Evolutionary conservation across 2,888 invertebrate genomes (phyloP).

Genomic region (Pinctada fucata): DNA sequence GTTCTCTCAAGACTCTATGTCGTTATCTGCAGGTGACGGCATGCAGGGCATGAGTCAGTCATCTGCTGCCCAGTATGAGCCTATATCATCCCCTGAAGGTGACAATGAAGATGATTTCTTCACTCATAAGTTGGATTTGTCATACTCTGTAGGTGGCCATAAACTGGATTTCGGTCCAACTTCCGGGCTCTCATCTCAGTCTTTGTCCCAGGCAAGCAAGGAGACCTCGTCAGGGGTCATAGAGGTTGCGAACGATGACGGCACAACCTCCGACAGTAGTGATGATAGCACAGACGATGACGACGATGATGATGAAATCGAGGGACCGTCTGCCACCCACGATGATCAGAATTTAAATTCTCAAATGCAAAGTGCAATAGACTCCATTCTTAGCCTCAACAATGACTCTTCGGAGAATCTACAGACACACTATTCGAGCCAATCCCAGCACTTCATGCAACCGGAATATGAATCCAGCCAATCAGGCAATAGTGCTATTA

Average conservation of each 20-base stretch:
- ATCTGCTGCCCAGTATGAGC: constrained; percentile 37
- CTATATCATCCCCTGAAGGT: constrained; percentile 39
- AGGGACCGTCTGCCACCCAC: constrained; percentile 13
- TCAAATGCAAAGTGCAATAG: constrained; percentile 87
- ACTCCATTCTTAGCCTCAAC: constrained; percentile 84
- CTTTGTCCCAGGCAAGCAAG: not conserved
- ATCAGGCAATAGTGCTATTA: constrained; percentile 26
- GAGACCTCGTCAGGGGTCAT: not conserved
- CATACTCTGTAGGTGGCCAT: constrained; percentile 26
- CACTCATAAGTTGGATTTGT: constrained; percentile 17
- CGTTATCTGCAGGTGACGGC: not conserved
- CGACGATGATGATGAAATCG: constrained; percentile 28
- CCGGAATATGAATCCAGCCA: constrained; percentile 33
- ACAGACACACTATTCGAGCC: constrained; percentile 3
- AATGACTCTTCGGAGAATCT: constrained; percentile 35
- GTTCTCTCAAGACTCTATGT: not conserved
- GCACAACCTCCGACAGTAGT: constrained; percentile 7
- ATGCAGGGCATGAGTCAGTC: constrained; percentile 8
- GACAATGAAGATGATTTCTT: constrained; percentile 34
- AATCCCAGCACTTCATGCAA: constrained; percentile 13
- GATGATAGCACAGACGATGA: constrained; percentile 24
- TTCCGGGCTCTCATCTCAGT: not conserved
- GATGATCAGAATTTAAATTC: constrained; percentile 43
- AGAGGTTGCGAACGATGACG: constrained; percentile 9
- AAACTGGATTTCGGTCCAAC: not conserved